Conservation (phyloP, 2,888 invertebrate genomes). For the Gnatocerus cornutus region DNA sequence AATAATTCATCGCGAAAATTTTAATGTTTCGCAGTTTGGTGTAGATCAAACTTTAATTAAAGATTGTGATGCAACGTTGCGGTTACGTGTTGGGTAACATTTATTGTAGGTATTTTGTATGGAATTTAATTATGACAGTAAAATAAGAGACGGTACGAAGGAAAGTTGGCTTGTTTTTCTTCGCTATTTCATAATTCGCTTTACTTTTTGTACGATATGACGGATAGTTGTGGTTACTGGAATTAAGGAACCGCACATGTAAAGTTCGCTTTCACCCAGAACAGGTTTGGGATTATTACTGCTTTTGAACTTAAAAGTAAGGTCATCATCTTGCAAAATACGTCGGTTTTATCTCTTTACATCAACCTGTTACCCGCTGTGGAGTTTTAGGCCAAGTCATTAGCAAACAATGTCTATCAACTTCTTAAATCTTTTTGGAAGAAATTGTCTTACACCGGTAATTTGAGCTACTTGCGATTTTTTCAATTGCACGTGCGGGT, state of each 20-base stretch:
- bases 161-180: slow-evolving; percentile 6
- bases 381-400: slow-evolving; percentile 30
- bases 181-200: neutral
- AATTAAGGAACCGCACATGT: slow-evolving; percentile 29
- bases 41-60: neutral
- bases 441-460: slow-evolving; percentile 15
- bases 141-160: neutral
- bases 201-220: neutral
- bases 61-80: slow-evolving; percentile 9
- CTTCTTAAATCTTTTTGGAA: slow-evolving; percentile 12
- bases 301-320: slow-evolving; percentile 39
- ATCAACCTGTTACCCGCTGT: slow-evolving; percentile 29
- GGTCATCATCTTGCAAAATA: slow-evolving; percentile 42
- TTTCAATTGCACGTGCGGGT: too few species aligned
- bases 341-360: slow-evolving; percentile 27
- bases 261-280: slow-evolving; percentile 39
- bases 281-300: slow-evolving; percentile 39
- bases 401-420: slow-evolving; percentile 32
- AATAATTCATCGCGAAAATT: slow-evolving; percentile 22
- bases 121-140: neutral
- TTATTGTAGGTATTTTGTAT: neutral
- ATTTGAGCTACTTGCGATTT: neutral
- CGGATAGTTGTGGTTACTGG: neutral
- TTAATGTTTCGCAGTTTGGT: neutral
- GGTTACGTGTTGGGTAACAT: slow-evolving; percentile 16